A percentile compares a stretch with the other conserved stretches of the same genome.
Evolutionary conservation across 2,888 invertebrate species (phyloP).

Genomic region (Catocala nupta): DNA sequence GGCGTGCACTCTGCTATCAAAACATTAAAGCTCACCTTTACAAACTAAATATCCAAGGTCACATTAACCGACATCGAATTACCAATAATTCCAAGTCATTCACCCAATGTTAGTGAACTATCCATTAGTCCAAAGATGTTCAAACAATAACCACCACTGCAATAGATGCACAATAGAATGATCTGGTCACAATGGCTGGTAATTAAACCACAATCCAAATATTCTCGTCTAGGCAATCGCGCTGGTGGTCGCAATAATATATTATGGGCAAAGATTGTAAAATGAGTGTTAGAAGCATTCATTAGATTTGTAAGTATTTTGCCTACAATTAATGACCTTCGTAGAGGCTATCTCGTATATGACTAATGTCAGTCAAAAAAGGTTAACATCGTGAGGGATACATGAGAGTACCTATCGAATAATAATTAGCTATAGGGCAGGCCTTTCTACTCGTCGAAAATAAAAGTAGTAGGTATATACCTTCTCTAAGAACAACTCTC

Average conservation of each 20-base stretch:
- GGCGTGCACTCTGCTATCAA: no score
- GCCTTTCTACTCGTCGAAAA: no score
- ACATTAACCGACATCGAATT: conserved; percentile 11
- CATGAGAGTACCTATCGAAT: no score
- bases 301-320: conserved; percentile 22
- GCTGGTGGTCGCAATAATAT: conserved; percentile 82
- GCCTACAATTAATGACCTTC: conserved; percentile 49
- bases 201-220: conserved; percentile 85
- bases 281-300: background rate
- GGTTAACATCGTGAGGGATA: no score
- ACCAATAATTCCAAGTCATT: conserved; percentile 28
- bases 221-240: conserved; percentile 78
- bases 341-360: conserved; percentile 34
- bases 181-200: conserved; percentile 80
- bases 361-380: no score
- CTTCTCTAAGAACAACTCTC: no score
- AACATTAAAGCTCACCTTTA: conserved; percentile 4
- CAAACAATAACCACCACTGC: conserved; percentile 48
- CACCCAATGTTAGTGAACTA: conserved; percentile 39
- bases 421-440: no score
- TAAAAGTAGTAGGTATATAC: no score
- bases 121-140: conserved; percentile 40
- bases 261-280: conserved; percentile 59
- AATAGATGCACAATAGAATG: conserved; percentile 56
- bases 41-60: conserved; percentile 8